Evolutionary conservation across 2,797 vertebrate genomes (phyloP).

Genomic region (Tiaroga cobitis): DNA sequence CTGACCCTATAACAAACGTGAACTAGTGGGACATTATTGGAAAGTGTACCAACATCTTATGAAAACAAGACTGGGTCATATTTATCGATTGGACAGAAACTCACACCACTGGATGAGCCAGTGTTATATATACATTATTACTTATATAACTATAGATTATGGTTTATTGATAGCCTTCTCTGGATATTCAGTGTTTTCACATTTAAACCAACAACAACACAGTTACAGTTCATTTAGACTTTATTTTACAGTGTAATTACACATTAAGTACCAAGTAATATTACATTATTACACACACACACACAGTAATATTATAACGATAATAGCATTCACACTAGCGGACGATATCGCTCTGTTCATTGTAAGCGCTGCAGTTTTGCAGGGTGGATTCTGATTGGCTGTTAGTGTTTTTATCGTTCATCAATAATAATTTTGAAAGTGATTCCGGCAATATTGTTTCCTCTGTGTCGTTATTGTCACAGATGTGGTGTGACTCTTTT

Average conservation of each 20-base stretch:
- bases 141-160: background rate
- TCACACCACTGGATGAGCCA: background rate
- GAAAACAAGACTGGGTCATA: background rate
- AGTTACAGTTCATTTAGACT: background rate
- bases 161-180: background rate
- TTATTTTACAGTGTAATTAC: background rate
- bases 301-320: too few relatives aligned
- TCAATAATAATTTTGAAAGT: background rate
- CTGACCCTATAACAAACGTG: background rate
- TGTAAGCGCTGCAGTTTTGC: too few relatives aligned
- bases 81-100: background rate
- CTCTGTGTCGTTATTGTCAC: too few relatives aligned
- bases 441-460: background rate
- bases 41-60: background rate
- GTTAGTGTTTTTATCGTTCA: background rate
- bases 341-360: too few relatives aligned
- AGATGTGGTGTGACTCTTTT: too few relatives aligned
- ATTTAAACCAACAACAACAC: background rate
- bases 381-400: background rate
- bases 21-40: background rate
- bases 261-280: too few relatives aligned
- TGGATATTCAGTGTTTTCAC: background rate
- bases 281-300: too few relatives aligned
- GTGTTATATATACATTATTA: background rate
- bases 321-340: too few relatives aligned